Evolutionary conservation across 2,888 invertebrate species (phyloP).

Genomic region (Calameuta idolon): DNA sequence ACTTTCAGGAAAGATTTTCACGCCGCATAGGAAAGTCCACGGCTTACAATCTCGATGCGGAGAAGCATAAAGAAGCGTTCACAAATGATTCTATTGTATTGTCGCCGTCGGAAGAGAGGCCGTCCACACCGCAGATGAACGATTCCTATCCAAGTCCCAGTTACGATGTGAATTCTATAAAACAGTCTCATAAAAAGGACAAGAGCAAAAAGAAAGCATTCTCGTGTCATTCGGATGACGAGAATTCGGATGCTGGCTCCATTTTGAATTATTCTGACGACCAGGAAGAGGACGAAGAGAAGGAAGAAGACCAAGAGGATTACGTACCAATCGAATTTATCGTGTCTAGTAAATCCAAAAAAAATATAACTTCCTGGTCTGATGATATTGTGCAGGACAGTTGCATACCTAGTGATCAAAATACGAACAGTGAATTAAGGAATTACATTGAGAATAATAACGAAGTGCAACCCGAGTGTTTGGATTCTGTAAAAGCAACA

Average conservation of each 20-base stretch:
- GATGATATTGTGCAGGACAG: neutral
- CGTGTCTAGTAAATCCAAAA: neutral
- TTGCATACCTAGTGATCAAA: neutral
- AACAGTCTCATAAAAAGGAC: slow-evolving; percentile 41
- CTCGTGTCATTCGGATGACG: slow-evolving; percentile 38
- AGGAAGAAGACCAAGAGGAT: slow-evolving; percentile 19
- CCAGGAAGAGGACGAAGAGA: slow-evolving; percentile 7
- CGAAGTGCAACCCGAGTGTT: neutral
- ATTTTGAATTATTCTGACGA: slow-evolving; percentile 36
- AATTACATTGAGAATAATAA: neutral
- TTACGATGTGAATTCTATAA: slow-evolving; percentile 35
- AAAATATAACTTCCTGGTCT: neutral
- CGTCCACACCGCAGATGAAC: slow-evolving; percentile 35
- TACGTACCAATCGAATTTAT: neutral
- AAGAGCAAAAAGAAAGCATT: slow-evolving; percentile 32
- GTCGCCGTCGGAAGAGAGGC: slow-evolving; percentile 31
- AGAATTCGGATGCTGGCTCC: slow-evolving; percentile 44
- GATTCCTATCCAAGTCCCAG: slow-evolving; percentile 34
- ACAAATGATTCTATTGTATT: slow-evolving; percentile 15
- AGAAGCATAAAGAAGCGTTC: slow-evolving; percentile 20
- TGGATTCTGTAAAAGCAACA: neutral
- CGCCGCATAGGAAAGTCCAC: slow-evolving; percentile 31
- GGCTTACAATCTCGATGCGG: slow-evolving; percentile 40
- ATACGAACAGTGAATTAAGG: neutral
- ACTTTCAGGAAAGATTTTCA: slow-evolving; percentile 41